These are phyloP conservation scores for Apodemia duryi DNA, from an alignment of 2,888 invertebrate species.

Conservation along the genomic window DNA sequence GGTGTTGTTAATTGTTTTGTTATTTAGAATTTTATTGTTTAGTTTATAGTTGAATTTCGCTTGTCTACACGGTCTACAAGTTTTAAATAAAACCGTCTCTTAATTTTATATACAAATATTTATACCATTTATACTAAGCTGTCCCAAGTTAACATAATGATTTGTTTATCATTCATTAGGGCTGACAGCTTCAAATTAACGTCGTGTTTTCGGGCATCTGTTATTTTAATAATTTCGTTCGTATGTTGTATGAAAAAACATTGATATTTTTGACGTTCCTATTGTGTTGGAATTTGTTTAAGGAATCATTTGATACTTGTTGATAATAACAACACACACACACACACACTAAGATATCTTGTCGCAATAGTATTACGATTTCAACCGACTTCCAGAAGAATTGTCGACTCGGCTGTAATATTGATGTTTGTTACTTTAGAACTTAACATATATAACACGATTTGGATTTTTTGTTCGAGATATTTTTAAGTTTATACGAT, in stretches of 20 bases:
- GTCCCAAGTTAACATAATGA: not conserved
- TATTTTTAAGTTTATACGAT: too few relatives aligned
- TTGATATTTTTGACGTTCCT: not conserved
- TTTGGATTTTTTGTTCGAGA: too few relatives aligned
- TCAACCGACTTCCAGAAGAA: too few relatives aligned
- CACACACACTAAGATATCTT: too few relatives aligned
- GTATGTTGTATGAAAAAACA: not conserved
- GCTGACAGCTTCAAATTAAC: constrained; percentile 3
- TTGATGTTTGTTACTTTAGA: too few relatives aligned
- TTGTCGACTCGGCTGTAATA: too few relatives aligned
- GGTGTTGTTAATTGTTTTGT: not conserved
- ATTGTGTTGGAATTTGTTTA: not conserved
- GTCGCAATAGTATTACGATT: too few relatives aligned
- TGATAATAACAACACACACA: too few relatives aligned
- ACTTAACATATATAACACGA: too few relatives aligned
- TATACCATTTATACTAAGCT: not conserved
- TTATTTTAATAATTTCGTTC: not conserved
- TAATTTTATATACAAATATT: not conserved
- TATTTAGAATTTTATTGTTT: not conserved
- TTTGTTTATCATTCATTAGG: constrained; percentile 1
- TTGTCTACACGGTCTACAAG: not conserved
- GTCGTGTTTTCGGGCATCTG: not conserved
- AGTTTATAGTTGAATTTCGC: not conserved
- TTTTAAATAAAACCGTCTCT: not conserved
- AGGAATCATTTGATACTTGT: too few relatives aligned